Evolutionary conservation across 2,888 invertebrate genomes (phyloP), one percentile per base, ranked within the genome.

Genomic region (Synanthedon vespiformis): DNA sequence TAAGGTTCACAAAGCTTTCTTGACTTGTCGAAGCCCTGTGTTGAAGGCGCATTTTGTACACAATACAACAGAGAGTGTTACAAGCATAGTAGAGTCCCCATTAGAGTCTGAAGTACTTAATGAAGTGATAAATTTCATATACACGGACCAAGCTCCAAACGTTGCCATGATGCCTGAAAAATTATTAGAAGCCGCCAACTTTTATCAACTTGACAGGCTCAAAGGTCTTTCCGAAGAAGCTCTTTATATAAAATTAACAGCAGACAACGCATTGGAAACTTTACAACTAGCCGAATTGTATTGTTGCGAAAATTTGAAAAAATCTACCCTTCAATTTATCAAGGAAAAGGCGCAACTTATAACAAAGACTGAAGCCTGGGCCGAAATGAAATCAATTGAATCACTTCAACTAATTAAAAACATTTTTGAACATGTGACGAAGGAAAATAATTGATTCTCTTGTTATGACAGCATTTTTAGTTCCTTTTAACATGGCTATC

Each of bases 221-320:
- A 86, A 86, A 55, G 77, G 74, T 53, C 65, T 86, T 0, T 85
- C 86, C 58, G 87, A 85, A 54, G 83, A 83, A 61, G 81, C 84
- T 8, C 61, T 87, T 48, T 80, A 85, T 48, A 81, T 83, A 57
- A 80, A 76, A 62, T 53, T 87, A 13, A 84, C 85, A 6, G 80
- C 86, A n/a, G 83, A 85, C 47, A 87, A 84, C 77, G 85, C 80
- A 3, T 78, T 87, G 57, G 81, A 83, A 53, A 85, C 82, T 4
- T 59, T 86, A 10, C 78, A 84, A 57, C 58, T 86, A 51, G 86
- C 87, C 2, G 85, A 86, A 55, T 63, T 86, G 40, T 80, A 87
- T 60, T 83, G 82, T 1, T 85, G 86, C 1, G 72, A 72, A 54
- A 64, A 68, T 3, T 63, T 87, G 10, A 82, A 77, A 54, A 72